Base-by-base conservation (phyloP, 2,797 vertebrate species). In the Apogon talboti region DNA sequence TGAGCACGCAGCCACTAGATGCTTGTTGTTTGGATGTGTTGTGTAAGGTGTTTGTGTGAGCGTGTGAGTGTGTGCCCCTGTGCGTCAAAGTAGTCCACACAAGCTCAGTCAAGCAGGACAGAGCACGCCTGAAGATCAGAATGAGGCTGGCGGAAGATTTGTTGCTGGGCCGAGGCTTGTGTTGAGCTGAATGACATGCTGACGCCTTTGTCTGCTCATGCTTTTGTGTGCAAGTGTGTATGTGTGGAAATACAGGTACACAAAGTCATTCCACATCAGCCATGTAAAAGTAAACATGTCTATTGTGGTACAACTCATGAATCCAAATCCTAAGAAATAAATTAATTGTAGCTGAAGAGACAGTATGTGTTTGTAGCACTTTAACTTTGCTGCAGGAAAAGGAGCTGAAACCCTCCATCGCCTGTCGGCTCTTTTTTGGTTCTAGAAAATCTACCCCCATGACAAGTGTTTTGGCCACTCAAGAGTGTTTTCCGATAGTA, bases 121-220 rank as follows among this genome's bases (percentile, higher is more conserved):
- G 57, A 65, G 58, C 16, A 13, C 11, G 59, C 76, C 80, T 82
- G 74, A 78, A 76, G 76, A 86, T 79, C 73, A 74, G 46, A 81
- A 82, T 28, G 54, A 76, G 70, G 52, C 70, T 52, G 76, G 71
- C 76, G 66, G 45, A 43, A 63, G 83, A 70, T 62, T 55, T 54
- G 61, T 76, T 66, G 72, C 42, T 4, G 1, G 60, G 50, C 16
- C 18, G 60, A 72, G 52, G 55, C 47, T 19, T 55, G 60, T 49
- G 78, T 60, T 62, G 10, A 28, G 50, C 38, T 43, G 30, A 71
- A 53, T 48, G 60, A 61, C 46, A 5, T n/a, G 41, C 2, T 0
- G 13, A 28, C 3, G 43, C 30, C 10, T 77, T 48, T 76, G 56
- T 66, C 59, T 57, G 38, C 24, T 15, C 13, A 3, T 8, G 51